These are phyloP conservation scores for Erethizon dorsatum DNA, from an alignment of 2,797 vertebrate genomes.

Conservation along the genomic window DNA sequence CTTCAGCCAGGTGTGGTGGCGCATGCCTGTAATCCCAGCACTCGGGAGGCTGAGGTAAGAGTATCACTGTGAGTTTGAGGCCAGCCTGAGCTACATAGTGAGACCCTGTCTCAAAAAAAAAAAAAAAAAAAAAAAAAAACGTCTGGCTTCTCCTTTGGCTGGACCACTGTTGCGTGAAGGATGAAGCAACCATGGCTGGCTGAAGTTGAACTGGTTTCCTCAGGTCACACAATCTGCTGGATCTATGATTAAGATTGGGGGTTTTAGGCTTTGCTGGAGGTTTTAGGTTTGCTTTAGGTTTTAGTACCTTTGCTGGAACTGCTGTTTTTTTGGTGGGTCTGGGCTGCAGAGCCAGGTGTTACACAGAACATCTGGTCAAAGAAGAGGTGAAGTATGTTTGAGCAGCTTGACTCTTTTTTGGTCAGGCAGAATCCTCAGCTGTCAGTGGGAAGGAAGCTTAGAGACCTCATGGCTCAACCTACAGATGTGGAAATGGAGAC, in stretches of 20 bases:
- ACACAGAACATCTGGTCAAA: not conserved
- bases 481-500: constrained; percentile 12
- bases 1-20: not conserved
- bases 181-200: not conserved
- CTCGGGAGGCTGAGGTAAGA: too few relatives aligned
- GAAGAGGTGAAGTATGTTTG: not conserved
- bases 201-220: not conserved
- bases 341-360: not conserved
- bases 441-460: not conserved
- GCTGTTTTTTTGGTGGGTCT: not conserved
- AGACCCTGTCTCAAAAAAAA: too few relatives aligned
- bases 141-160: not conserved
- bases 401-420: not conserved
- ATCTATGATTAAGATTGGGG: not conserved
- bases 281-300: too few relatives aligned
- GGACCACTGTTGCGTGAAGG: not conserved
- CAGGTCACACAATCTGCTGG: not conserved
- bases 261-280: not conserved
- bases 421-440: not conserved
- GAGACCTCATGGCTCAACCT: not conserved
- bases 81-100: too few relatives aligned
- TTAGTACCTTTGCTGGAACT: not conserved
- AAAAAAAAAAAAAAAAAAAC: too few relatives aligned
- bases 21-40: too few relatives aligned
- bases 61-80: too few relatives aligned